A percentile compares a stretch with the other conserved stretches of the same genome.
These are phyloP conservation scores for Drosophila murphyi DNA, from an alignment of 1,140 invertebrate genomes.

Conservation along the genomic window DNA sequence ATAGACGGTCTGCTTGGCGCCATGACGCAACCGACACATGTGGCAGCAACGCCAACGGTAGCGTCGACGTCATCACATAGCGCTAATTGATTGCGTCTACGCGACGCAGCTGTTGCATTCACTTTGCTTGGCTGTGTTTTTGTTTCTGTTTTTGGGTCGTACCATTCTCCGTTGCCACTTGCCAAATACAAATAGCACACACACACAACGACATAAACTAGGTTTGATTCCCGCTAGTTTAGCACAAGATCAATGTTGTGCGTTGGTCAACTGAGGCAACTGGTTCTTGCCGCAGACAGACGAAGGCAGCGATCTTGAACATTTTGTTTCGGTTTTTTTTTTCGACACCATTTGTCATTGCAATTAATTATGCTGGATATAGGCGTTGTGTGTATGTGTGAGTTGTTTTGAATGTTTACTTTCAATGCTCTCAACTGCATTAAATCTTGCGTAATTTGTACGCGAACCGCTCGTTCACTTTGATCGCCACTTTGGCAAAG, in stretches of 20 bases:
- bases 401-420: slow-evolving; percentile 1
- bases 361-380: slow-evolving; percentile 55
- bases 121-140: slow-evolving; percentile 49
- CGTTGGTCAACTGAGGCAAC: slow-evolving; percentile 61
- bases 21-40: slow-evolving; percentile 77
- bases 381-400: slow-evolving; percentile 3
- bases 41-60: slow-evolving; percentile 49
- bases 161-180: slow-evolving; percentile 70
- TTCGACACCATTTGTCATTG: slow-evolving; percentile 45
- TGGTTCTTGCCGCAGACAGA: slow-evolving; percentile 69
- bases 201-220: neutral
- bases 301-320: slow-evolving; percentile 77
- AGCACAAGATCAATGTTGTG: slow-evolving; percentile 79
- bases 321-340: slow-evolving; percentile 29
- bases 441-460: slow-evolving; percentile 59
- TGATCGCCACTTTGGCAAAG: neutral
- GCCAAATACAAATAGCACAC: slow-evolving; percentile 26
- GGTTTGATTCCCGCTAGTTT: slow-evolving; percentile 38
- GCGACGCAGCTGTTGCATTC: slow-evolving; percentile 66
- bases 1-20: slow-evolving; percentile 75
- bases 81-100: slow-evolving; percentile 78
- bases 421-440: slow-evolving; percentile 28
- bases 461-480: neutral
- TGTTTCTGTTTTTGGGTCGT: slow-evolving; percentile 53
- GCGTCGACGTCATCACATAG: slow-evolving; percentile 61